These are phyloP conservation scores for Ormyrus rosae DNA, from an alignment of 2,888 invertebrate species.

Conservation along the genomic window DNA sequence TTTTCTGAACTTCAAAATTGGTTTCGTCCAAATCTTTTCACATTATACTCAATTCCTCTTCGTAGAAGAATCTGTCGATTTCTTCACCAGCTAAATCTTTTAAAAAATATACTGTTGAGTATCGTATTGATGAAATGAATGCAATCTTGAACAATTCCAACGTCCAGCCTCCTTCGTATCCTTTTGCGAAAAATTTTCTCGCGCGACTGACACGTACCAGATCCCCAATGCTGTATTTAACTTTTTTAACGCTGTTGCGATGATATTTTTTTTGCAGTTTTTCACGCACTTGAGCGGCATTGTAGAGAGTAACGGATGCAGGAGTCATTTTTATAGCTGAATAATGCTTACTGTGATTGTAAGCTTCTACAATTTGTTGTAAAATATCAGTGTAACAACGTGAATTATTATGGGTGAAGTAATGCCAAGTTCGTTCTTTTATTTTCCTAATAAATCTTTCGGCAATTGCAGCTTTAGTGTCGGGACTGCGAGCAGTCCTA, in stretches of 20 bases:
- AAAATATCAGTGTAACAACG: no score
- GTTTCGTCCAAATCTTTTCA: not conserved
- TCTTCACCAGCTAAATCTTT: not conserved
- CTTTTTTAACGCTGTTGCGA: not conserved
- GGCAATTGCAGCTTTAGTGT: no score
- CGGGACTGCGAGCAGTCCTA: slow-evolving; percentile 22
- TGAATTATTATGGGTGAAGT: slow-evolving; percentile 57
- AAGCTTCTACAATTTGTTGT: not conserved
- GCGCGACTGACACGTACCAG: not conserved
- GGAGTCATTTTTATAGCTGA: not conserved
- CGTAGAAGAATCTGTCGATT: not conserved
- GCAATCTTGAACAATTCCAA: slow-evolving; percentile 14
- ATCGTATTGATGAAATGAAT: not conserved
- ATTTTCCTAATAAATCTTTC: no score
- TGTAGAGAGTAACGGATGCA: slow-evolving; percentile 22
- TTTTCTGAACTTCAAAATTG: not conserved
- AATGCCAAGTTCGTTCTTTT: slow-evolving; percentile 54
- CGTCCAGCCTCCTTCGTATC: slow-evolving; percentile 29
- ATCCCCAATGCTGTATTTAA: slow-evolving; percentile 27
- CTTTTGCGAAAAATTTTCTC: not conserved
- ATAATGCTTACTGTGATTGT: no score
- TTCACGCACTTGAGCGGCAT: slow-evolving; percentile 23
- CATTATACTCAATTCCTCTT: not conserved
- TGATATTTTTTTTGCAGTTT: not conserved
- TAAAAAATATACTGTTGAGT: not conserved